A percentile compares a stretch with the other conserved stretches of the same genome.
Conservation (phyloP, 2,113 vertebrate species). For the Vicugna pacos region DNA sequence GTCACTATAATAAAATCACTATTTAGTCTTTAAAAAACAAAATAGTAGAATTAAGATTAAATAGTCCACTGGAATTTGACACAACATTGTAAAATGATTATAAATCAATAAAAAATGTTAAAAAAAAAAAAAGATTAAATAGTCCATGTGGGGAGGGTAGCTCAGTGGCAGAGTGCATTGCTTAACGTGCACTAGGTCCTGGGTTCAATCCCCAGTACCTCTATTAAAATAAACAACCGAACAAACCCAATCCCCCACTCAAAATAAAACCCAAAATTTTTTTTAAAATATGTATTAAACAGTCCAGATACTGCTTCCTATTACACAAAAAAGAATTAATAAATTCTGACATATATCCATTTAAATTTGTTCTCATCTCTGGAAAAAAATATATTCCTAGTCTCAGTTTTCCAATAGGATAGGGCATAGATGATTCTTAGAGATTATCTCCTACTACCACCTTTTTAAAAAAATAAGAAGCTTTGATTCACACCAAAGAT, state of each 20-base stretch:
- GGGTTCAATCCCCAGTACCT: too few relatives aligned
- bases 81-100: too few relatives aligned
- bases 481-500: constrained; percentile 14
- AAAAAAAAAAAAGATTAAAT: background rate
- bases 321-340: background rate
- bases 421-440: background rate
- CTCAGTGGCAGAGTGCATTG: too few relatives aligned
- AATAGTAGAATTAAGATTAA: background rate
- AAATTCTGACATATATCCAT: background rate
- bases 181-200: too few relatives aligned
- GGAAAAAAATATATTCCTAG: constrained; percentile 36
- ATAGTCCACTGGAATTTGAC: background rate
- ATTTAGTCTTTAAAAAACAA: background rate
- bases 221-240: too few relatives aligned
- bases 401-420: background rate
- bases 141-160: too few relatives aligned
- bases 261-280: too few relatives aligned
- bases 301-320: background rate
- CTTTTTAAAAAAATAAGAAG: background rate
- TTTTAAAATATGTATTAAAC: too few relatives aligned
- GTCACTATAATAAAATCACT: constrained; percentile 18
- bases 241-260: too few relatives aligned
- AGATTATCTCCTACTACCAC: background rate
- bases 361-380: constrained; percentile 16
- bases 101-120: too few relatives aligned